A percentile compares a stretch with the other conserved stretches of the same genome.
Evolutionary conservation across 64 coral and sea anemone species (phyloP).

Genomic region (Montipora foliosa): DNA sequence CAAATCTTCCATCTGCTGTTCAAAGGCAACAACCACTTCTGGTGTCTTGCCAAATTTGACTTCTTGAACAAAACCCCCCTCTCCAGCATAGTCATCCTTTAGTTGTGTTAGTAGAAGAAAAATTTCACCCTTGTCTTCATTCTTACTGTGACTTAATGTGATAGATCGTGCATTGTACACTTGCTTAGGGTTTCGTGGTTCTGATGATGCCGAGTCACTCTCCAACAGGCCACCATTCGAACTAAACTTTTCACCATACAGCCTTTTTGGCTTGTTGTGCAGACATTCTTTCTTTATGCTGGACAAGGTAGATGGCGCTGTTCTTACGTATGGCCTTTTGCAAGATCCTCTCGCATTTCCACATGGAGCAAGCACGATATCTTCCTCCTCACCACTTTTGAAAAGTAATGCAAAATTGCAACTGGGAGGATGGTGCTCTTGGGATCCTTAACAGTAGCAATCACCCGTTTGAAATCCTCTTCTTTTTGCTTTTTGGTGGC

Average conservation of each 20-base stretch:
- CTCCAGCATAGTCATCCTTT: conserved; percentile 48
- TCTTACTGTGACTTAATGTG: neutral
- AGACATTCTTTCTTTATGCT: conserved; percentile 18
- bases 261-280: neutral
- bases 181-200: conserved; percentile 53
- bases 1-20: conserved; percentile 50
- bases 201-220: conserved; percentile 6
- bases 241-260: conserved; percentile 6
- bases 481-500: conserved; percentile 45
- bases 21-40: conserved; percentile 55
- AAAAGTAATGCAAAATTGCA: conserved; percentile 61
- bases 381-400: conserved; percentile 23
- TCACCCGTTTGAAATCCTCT: conserved; percentile 22
- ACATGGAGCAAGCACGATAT: conserved; percentile 26
- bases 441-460: conserved; percentile 33
- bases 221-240: conserved; percentile 23
- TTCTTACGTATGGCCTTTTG: conserved; percentile 46
- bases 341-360: conserved; percentile 8
- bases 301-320: conserved; percentile 28
- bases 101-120: conserved; percentile 39
- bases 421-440: neutral
- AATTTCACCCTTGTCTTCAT: conserved; percentile 42
- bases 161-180: conserved; percentile 35
- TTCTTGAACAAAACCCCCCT: conserved; percentile 49
- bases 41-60: conserved; percentile 51